Evolutionary conservation across 2,888 invertebrate species (phyloP), one percentile per base, ranked within the genome.

Genomic region (Pandemis cinnamomeana): DNA sequence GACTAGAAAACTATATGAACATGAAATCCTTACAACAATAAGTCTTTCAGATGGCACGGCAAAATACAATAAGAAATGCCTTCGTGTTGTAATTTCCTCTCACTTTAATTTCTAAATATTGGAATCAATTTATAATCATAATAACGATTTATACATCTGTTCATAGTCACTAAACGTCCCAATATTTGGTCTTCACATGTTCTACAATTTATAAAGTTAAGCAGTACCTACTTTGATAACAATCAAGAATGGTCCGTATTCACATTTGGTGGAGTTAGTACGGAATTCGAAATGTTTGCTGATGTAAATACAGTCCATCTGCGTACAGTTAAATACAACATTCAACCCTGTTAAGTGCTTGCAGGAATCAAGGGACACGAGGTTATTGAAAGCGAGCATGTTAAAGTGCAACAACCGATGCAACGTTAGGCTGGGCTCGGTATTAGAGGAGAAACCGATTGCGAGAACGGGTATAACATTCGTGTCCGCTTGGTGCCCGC

Each of bases 1-100:
- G 88, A 91, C 94, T 94, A 94, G 92, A 93, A 88, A 87, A 92
- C 93, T 94, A 94, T 86, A 93, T 94, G 94, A 92, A 92, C 89
- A 91, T 92, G 93, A 93, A 93, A 93, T 92, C 88, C 93, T 94
- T 92, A 93, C 89, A 91, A 88, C 89, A 87, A 93, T 93, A 93
- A 94, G 93, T 93, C 93, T 94, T 94, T 92, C 92, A 92, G 91
- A 89, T 93, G 91, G 86, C 89, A 89, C 87, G 90, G 90, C 91
- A 91, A 91, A 90, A 90, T 90, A 91, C 88, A 90, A 86, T 87
- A 86, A 90, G 80, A 93, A 93, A 93, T 93, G 93, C 93, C 93
- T 87, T 83, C 81, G 83, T 82, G 86, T 87, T 88, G 89, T 89
- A 88, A 84, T 88, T 85, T 86, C 83, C 81, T 85, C 85, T 86